These are phyloP conservation scores for Heliothis subflexa DNA, from an alignment of 1,140 invertebrate species.

Conservation along the genomic window DNA sequence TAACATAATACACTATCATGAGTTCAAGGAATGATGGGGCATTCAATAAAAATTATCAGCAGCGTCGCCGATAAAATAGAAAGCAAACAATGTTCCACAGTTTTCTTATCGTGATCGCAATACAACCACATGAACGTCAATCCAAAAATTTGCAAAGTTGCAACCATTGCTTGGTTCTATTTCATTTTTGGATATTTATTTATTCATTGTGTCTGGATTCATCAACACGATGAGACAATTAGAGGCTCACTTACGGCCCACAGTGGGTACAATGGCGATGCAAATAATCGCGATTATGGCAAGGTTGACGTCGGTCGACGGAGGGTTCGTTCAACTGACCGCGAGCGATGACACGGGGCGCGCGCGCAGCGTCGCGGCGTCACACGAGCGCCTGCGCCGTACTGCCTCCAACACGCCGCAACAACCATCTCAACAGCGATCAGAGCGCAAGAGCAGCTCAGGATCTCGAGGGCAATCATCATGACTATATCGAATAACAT, in stretches of 20 bases:
- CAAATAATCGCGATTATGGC: constrained; percentile 85
- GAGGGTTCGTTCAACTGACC: constrained; percentile 85
- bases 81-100: constrained; percentile 46
- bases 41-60: constrained; percentile 47
- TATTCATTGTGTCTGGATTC: constrained; percentile 9
- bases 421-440: constrained; percentile 40
- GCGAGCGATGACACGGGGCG: constrained; percentile 84
- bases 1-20: background rate
- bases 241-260: constrained; percentile 66
- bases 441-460: constrained; percentile 7
- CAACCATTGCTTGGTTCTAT: background rate
- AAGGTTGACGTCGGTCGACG: constrained; percentile 81
- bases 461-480: constrained; percentile 9
- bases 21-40: constrained; percentile 16
- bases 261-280: constrained; percentile 81
- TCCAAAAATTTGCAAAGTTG: constrained; percentile 10
- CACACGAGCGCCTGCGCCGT: constrained; percentile 59
- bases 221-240: constrained; percentile 63
- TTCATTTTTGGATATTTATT: background rate
- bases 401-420: constrained; percentile 23
- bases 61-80: constrained; percentile 42
- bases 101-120: constrained; percentile 46
- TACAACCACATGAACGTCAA: constrained; percentile 27
- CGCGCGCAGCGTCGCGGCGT: constrained; percentile 79
- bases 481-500: background rate